These are phyloP conservation scores for Bombus haemorrhoidalis DNA, from an alignment of 1,140 invertebrate genomes.

Conservation along the genomic window DNA sequence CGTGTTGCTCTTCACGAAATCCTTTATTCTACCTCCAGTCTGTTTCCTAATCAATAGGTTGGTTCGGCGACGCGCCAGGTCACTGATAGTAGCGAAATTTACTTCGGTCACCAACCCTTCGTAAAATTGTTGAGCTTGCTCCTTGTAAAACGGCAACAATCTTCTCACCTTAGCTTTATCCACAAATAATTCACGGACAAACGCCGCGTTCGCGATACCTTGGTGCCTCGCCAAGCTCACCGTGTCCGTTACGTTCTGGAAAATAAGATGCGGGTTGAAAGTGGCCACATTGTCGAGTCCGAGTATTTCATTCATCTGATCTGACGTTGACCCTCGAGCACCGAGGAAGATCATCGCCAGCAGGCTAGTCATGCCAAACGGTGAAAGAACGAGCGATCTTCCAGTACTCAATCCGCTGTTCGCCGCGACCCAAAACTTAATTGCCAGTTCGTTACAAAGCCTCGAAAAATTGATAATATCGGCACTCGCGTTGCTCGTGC, in stretches of 20 bases:
- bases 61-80: constrained; percentile 89
- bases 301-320: constrained; percentile 94
- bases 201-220: constrained; percentile 89
- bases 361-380: constrained; percentile 92
- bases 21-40: constrained; percentile 88
- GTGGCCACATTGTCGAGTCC: constrained; percentile 93
- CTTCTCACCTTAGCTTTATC: constrained; percentile 88
- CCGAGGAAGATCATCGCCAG: constrained; percentile 94
- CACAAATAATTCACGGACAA: constrained; percentile 90
- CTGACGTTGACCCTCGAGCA: constrained; percentile 92
- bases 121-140: constrained; percentile 92
- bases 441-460: constrained; percentile 92
- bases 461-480: constrained; percentile 88
- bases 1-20: constrained; percentile 88
- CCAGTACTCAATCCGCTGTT: constrained; percentile 87
- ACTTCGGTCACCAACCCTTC: constrained; percentile 92
- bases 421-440: constrained; percentile 90
- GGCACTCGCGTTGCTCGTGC: constrained; percentile 86
- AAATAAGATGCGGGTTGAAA: constrained; percentile 93
- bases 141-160: constrained; percentile 92
- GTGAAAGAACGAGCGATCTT: constrained; percentile 91
- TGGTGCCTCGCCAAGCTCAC: constrained; percentile 83
- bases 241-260: constrained; percentile 92
- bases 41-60: constrained; percentile 91
- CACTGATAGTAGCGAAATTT: constrained; percentile 90